Conservation (phyloP, 2,113 vertebrate genomes). For the Hippocampus barbouri region DNA sequence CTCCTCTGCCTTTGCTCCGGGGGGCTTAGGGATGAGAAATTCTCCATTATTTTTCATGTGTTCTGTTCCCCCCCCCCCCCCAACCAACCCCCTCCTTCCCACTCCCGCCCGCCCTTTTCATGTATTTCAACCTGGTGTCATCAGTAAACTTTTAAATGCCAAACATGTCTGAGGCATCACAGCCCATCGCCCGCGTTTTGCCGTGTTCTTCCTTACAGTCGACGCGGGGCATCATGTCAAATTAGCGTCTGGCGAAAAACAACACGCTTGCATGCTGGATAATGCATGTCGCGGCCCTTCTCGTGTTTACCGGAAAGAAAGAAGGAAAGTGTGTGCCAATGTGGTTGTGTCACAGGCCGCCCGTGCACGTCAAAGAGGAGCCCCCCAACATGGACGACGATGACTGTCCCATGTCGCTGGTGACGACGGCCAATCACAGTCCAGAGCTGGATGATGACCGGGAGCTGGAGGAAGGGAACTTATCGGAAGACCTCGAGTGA, state of each 20-base stretch:
- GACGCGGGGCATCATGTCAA: constrained; percentile 65
- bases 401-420: constrained; percentile 97
- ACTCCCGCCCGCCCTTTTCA: constrained; percentile 59
- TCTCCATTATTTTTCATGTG: constrained; percentile 97
- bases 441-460: constrained; percentile 96
- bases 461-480: constrained; percentile 98
- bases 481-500: constrained; percentile 98
- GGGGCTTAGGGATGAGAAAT: constrained; percentile 93
- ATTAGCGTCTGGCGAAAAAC: constrained; percentile 65
- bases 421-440: constrained; percentile 99
- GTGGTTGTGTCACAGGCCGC: constrained; percentile 78
- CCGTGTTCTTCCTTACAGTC: constrained; percentile 67
- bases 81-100: constrained; percentile 57
- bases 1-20: constrained; percentile 91
- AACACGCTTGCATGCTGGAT: constrained; percentile 50
- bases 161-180: constrained; percentile 72
- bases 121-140: constrained; percentile 84
- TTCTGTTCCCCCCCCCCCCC: constrained; percentile 67
- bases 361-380: constrained; percentile 96
- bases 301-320: background rate
- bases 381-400: constrained; percentile 96
- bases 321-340: background rate
- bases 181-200: constrained; percentile 74
- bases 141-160: constrained; percentile 83
- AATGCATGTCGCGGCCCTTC: constrained; percentile 32